phyloP scores from a whole-genome alignment of 2,888 invertebrate species.

The Brachyptera risi region DNA sequence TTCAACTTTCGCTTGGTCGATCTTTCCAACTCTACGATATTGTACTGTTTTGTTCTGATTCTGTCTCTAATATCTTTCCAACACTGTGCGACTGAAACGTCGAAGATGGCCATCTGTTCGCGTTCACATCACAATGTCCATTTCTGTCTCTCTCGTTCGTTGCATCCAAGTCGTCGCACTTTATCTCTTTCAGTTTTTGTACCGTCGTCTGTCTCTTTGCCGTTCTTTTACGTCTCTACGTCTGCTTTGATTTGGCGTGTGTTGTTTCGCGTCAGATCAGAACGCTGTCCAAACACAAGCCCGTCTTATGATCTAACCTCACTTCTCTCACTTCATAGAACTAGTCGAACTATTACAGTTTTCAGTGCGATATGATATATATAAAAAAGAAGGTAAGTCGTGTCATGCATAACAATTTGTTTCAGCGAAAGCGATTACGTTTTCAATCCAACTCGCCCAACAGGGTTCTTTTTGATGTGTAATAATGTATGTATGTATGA shows the following conservation, averaged over 20 bases:
- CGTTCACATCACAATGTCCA: neutral
- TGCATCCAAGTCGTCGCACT: neutral
- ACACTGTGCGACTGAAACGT: neutral
- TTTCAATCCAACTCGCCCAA: slow-evolving; percentile 17
- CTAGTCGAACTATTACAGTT: slow-evolving; percentile 13
- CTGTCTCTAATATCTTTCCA: neutral
- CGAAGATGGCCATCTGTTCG: slow-evolving; percentile 2
- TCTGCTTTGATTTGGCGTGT: neutral
- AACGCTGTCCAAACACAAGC: neutral
- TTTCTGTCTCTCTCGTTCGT: neutral
- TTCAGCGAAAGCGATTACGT: slow-evolving; percentile 17
- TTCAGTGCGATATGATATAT: too few relatives aligned
- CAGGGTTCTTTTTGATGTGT: too few relatives aligned
- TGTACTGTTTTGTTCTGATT: neutral
- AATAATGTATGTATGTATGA: too few relatives aligned
- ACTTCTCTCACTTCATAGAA: neutral
- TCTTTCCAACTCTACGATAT: too few relatives aligned
- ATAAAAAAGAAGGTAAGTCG: neutral
- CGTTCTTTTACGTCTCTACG: too few relatives aligned
- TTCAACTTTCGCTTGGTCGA: slow-evolving; percentile 1
- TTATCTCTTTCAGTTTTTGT: neutral
- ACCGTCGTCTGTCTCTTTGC: too few relatives aligned
- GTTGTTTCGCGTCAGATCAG: neutral
- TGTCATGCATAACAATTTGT: slow-evolving; percentile 13
- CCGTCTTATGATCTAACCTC: neutral